Evolutionary conservation across 2,113 vertebrate species (phyloP).

Genomic region (Scomber scombrus): DNA sequence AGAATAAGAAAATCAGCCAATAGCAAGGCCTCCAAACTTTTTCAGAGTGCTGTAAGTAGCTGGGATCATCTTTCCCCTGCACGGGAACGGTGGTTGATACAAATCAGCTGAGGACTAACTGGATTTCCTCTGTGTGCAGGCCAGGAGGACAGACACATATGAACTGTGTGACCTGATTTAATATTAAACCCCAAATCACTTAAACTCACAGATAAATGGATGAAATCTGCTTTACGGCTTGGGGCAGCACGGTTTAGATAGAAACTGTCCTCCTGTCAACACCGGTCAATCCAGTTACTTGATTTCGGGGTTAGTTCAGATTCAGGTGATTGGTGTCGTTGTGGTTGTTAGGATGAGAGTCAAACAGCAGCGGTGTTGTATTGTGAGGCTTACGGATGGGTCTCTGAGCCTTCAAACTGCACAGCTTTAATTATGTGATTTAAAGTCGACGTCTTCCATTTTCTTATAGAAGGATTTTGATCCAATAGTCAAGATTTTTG

Average conservation of each 20-base stretch:
- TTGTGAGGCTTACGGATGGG: background rate
- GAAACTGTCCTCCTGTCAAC: slow-evolving; percentile 30
- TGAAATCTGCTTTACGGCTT: background rate
- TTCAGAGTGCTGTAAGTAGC: slow-evolving; percentile 19
- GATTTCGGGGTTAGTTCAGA: background rate
- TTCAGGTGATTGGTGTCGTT: background rate
- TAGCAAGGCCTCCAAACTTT: background rate
- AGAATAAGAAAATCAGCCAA: too few relatives aligned
- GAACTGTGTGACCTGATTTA: too few relatives aligned
- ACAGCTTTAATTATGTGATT: background rate
- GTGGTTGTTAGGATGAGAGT: background rate
- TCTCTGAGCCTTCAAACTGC: slow-evolving; percentile 40
- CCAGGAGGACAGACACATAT: slow-evolving; percentile 30
- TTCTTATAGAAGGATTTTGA: background rate
- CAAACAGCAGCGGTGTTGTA: background rate
- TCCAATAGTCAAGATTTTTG: background rate
- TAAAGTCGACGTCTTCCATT: background rate
- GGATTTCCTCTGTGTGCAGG: slow-evolving; percentile 44
- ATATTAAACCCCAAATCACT: background rate
- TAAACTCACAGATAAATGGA: background rate
- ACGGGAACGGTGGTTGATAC: background rate
- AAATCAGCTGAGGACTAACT: slow-evolving; percentile 9
- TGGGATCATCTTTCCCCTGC: background rate
- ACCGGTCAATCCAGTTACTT: slow-evolving; percentile 53
- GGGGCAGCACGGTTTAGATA: background rate